Conservation (phyloP, 2,113 vertebrate species). For the Stegostoma tigrinum region DNA sequence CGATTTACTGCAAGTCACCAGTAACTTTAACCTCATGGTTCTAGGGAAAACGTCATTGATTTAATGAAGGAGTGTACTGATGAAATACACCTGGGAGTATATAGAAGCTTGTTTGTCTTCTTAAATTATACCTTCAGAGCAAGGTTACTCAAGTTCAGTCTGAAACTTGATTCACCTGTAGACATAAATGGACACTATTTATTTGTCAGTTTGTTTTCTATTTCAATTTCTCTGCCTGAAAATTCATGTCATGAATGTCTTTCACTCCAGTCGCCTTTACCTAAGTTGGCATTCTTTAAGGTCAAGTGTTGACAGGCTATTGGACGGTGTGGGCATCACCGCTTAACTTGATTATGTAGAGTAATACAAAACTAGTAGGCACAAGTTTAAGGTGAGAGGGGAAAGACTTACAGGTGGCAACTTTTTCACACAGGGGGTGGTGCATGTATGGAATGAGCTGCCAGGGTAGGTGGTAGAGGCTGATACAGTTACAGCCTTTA, state of each 20-base stretch:
- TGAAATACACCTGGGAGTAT: neutral
- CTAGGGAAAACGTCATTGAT: neutral
- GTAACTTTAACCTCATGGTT: neutral
- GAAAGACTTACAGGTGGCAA: too few relatives aligned
- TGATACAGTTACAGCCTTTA: too few relatives aligned
- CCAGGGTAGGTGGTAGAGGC: too few relatives aligned
- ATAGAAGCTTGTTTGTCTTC: constrained; percentile 12
- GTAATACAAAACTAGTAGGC: too few relatives aligned
- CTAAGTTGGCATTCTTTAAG: neutral
- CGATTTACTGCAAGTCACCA: neutral
- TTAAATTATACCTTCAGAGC: neutral
- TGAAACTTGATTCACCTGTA: neutral
- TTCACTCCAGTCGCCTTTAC: neutral
- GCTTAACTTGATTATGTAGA: neutral
- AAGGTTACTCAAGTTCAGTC: neutral
- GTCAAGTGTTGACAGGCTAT: neutral
- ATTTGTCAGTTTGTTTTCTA: neutral
- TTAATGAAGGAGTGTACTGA: neutral
- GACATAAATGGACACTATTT: neutral
- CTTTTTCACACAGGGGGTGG: too few relatives aligned
- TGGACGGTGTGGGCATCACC: neutral
- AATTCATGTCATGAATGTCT: neutral
- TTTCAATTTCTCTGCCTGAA: neutral
- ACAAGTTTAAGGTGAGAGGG: too few relatives aligned
- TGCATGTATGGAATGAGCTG: too few relatives aligned